Percentiles rank a stretch among this genome's conserved stretches.
phyloP scores from a whole-genome alignment of 2,797 vertebrate species.

The Gadopsis bispinosus region DNA sequence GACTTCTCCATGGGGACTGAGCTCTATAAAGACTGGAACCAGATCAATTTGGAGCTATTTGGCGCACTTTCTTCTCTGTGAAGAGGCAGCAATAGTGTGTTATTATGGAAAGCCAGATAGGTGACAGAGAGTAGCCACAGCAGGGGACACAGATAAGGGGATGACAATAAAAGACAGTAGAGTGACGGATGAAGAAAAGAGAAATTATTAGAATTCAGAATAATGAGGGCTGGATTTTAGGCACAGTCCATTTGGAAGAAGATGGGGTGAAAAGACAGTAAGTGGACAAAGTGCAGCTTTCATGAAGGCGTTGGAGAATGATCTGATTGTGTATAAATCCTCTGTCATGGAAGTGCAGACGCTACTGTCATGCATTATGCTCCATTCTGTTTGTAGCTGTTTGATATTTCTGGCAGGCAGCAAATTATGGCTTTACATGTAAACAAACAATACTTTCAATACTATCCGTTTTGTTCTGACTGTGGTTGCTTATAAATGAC shows the following conservation, averaged over 20 bases:
- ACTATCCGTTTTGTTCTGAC: not conserved
- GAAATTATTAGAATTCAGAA: conserved; percentile 31
- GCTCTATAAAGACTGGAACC: conserved; percentile 62
- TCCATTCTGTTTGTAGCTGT: conserved; percentile 1
- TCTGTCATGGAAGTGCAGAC: not conserved
- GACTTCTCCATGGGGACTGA: conserved; percentile 49
- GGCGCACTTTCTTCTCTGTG: conserved; percentile 56
- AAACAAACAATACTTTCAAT: not conserved
- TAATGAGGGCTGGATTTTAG: conserved; percentile 40
- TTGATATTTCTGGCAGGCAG: not conserved
- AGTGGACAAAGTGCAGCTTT: conserved; percentile 28
- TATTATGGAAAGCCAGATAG: conserved; percentile 73
- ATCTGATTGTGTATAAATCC: not conserved
- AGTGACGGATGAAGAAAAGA: conserved; percentile 52
- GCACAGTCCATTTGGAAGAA: conserved; percentile 18
- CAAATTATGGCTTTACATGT: not conserved
- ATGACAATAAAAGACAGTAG: conserved; percentile 48
- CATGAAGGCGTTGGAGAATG: not conserved
- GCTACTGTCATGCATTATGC: not conserved
- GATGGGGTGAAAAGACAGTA: conserved; percentile 3
- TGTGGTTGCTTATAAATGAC: not conserved
- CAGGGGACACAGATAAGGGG: conserved; percentile 53
- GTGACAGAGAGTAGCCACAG: conserved; percentile 61
- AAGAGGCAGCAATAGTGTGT: conserved; percentile 66
- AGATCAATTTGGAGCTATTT: conserved; percentile 78